Evolutionary conservation across 37 sponge, comb jelly and placozoan species (phyloP).

Genomic region (Ephydatia muelleri): DNA sequence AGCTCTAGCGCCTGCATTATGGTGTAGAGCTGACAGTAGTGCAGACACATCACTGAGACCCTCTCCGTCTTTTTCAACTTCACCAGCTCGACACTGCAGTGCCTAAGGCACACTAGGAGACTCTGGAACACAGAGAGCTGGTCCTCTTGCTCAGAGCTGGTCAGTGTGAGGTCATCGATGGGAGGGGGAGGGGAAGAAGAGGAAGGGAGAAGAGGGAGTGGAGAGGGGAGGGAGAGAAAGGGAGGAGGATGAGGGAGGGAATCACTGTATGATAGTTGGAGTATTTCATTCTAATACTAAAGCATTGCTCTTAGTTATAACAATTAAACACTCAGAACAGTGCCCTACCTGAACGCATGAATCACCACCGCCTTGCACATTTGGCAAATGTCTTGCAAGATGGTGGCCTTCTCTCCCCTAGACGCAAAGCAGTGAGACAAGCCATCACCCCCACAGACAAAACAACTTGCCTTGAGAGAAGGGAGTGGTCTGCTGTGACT

Average conservation of each 20-base stretch:
- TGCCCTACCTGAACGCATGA: conserved; percentile 54
- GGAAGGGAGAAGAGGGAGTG: neutral
- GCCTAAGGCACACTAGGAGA: conserved; percentile 66
- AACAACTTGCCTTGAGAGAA: conserved; percentile 27
- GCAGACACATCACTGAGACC: conserved; percentile 48
- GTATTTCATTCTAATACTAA: no score
- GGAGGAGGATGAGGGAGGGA: neutral
- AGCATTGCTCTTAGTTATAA: no score
- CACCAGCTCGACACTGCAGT: conserved; percentile 48
- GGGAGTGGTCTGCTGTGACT: conserved; percentile 46
- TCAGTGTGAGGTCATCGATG: neutral
- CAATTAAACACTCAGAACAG: neutral
- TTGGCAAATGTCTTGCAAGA: conserved; percentile 48
- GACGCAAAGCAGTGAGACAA: neutral
- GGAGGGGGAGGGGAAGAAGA: neutral
- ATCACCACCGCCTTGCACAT: conserved; percentile 66
- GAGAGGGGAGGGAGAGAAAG: neutral
- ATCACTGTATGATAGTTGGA: no score
- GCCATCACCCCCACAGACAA: neutral
- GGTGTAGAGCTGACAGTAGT: conserved; percentile 51
- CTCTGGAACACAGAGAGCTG: conserved; percentile 44
- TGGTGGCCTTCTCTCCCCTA: conserved; percentile 43
- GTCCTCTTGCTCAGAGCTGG: conserved; percentile 75
- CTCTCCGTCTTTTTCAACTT: conserved; percentile 6
- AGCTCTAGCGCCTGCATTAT: conserved; percentile 39